Conservation (phyloP, 2,797 vertebrate species). For the Lycodopsis pacificus region DNA sequence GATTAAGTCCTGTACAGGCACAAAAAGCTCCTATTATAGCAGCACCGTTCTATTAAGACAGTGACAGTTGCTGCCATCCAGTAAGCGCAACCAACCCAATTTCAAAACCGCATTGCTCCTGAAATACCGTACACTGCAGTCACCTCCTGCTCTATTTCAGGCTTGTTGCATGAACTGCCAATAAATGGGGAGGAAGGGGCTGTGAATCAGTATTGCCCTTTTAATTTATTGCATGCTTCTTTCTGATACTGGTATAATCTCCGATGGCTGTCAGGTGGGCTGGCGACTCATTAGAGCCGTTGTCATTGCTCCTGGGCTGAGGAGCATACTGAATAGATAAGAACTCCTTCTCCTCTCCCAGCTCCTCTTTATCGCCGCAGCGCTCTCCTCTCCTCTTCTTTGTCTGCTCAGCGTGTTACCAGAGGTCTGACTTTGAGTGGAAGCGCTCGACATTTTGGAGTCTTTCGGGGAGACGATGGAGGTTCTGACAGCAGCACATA, state of each 20-base stretch:
- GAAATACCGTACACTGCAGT: constrained; percentile 25
- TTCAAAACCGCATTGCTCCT: constrained; percentile 32
- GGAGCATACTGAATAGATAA: constrained; percentile 53
- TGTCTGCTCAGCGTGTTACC: constrained; percentile 40
- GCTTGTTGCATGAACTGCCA: constrained; percentile 51
- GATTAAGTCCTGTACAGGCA: constrained; percentile 38
- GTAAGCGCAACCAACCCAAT: constrained; percentile 41
- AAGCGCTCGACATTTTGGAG: constrained; percentile 54
- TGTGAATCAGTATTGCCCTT: constrained; percentile 47
- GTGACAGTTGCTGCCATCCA: constrained; percentile 59
- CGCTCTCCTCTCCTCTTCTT: constrained; percentile 22
- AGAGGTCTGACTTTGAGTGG: constrained; percentile 63
- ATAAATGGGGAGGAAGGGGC: constrained; percentile 37
- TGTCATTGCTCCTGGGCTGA: constrained; percentile 55
- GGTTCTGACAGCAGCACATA: constrained; percentile 56
- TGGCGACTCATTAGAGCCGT: constrained; percentile 63
- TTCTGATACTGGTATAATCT: constrained; percentile 54
- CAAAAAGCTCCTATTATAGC: constrained; percentile 34
- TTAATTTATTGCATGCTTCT: constrained; percentile 52
- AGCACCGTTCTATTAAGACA: constrained; percentile 47
- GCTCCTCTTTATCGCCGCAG: constrained; percentile 34
- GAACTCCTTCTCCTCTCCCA: constrained; percentile 39
- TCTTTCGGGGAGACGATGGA: constrained; percentile 53
- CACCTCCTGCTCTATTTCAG: constrained; percentile 53
- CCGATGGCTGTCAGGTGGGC: constrained; percentile 51